Evolutionary conservation across 2,888 invertebrate species (phyloP).

Genomic region (Itoplectis maculator): DNA sequence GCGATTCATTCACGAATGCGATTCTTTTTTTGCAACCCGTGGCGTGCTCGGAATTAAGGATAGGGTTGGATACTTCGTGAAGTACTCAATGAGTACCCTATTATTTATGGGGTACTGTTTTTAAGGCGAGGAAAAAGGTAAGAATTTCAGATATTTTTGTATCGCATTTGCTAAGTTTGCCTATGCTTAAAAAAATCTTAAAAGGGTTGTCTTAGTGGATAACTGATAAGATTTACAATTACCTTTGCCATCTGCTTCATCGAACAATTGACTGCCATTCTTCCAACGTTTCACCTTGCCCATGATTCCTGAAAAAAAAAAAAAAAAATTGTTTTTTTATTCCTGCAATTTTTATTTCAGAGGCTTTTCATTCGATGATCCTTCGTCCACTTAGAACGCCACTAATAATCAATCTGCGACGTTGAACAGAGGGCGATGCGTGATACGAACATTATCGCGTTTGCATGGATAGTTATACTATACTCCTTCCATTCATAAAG

Average conservation of each 20-base stretch:
- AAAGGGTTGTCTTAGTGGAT: too few relatives aligned
- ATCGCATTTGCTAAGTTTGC: too few relatives aligned
- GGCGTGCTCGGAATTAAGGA: not conserved
- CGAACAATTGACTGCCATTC: constrained; percentile 30
- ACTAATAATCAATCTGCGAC: constrained; percentile 62
- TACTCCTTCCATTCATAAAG: constrained; percentile 79
- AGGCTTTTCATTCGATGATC: constrained; percentile 20
- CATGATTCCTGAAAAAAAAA: too few relatives aligned
- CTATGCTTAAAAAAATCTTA: too few relatives aligned
- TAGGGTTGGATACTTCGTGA: constrained; percentile 3
- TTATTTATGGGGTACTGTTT: constrained; percentile 26
- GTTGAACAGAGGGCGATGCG: constrained; percentile 72
- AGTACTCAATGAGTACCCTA: not conserved
- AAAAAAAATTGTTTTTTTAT: constrained; percentile 34
- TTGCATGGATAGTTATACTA: constrained; percentile 76
- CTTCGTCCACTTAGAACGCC: constrained; percentile 18
- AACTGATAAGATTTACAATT: not conserved
- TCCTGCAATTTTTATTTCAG: not conserved
- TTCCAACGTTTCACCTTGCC: not conserved
- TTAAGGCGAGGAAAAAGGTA: constrained; percentile 36
- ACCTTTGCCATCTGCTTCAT: constrained; percentile 46
- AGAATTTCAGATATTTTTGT: not conserved
- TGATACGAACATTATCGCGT: constrained; percentile 77
- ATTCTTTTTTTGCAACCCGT: constrained; percentile 63
- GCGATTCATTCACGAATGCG: constrained; percentile 72